Evolutionary conservation across 2,113 vertebrate species (phyloP), one percentile per base, ranked within the genome.

Genomic region (Gorsachius goisagi): DNA sequence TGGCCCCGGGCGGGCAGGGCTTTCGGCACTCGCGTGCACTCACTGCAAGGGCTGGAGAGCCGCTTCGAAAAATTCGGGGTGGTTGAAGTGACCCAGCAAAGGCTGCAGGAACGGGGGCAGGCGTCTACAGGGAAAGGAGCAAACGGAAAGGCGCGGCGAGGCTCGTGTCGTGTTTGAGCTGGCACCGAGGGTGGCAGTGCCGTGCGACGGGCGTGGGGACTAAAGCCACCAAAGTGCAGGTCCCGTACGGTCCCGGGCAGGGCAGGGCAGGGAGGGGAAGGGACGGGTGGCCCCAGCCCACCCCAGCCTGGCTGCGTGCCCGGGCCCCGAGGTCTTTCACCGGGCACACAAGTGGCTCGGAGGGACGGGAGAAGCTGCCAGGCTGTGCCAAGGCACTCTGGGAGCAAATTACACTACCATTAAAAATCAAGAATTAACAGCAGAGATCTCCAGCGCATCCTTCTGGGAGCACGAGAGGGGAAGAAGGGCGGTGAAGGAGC

Each of bases 181-280:
- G 47, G 32, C 5, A 3, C 69, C 81, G 37, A 63, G 68, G 0
- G 15, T 3, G 7, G 56, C 24, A 23, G 30, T 11, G 56, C 68
- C 4, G 0, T 10, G 66, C 2, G 5, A 12, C 1, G 4, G n/a
- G 53, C 8, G 2, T 3, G 4, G 32, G 47, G 56, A 30, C 39
- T 9, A 27, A 52, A 35, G 26, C 37, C 33, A 66, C 50, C n/a
- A 2, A 39, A 9, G n/a, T 9, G 72, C 72, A 41, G 30, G 41
- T 49, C 19, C 37, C 4, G 12, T 35, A 9, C 6, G 67, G 68
- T 44, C 37, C 49, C 11, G 12, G 18, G 8, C 39, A 56, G 26
- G 12, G 20, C 3, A 7, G 58, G 63, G 28, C 22, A 15, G 62
- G 68, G 26, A 45, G 9, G 32, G 27, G 20, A n/a, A 15, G 15